Base-by-base conservation (phyloP, 1,140 invertebrate species). In the Listronotus oregonensis region DNA sequence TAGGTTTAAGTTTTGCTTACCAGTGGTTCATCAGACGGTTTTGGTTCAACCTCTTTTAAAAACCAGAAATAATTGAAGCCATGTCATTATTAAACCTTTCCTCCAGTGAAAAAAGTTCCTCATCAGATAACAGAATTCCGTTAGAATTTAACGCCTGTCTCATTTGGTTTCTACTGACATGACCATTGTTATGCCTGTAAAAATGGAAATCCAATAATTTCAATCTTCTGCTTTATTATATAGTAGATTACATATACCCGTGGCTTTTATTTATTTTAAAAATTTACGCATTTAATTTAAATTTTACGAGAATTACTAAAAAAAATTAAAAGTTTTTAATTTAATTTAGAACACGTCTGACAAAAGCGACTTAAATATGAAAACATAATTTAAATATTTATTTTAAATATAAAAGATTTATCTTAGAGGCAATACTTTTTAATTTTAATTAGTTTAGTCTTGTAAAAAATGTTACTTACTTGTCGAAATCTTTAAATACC, bases 11-110 rank as follows among this genome's bases (percentile, higher is more conserved):
- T 27, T 27, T 27, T 27, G 5, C 34, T 52, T 79, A 82, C 79
- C 54, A 80, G 49, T 11, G 81, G 77, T 44, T 77, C 70, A 42
- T 72, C 77, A 0, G 78, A 51, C 6, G 70, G 55, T 51, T 65
- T 71, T 1, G 80, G 67, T 60, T 85, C 82, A 1, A 86, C 80
- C 73, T 90, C 87, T 43, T 83, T 80, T 27, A 90, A 74, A 64
- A 91, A 85, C 64, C 82, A 82, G 39, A 82, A 80, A 72, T 90
- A 91, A 78, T 85, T 85, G 72, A 90, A 90, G 15, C 89, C 59
- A 86, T 75, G 71, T 89, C 85, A 73, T 90, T 85, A 47, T 84
- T 84, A 74, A 88, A 90, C 47, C 86, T 81, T 65, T 80, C 77
- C 67, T 88, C 85, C 14, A 91, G 80, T n/a, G 87, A 82, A 82